Conservation (phyloP, 2,113 vertebrate species). For the Caracal caracal region DNA sequence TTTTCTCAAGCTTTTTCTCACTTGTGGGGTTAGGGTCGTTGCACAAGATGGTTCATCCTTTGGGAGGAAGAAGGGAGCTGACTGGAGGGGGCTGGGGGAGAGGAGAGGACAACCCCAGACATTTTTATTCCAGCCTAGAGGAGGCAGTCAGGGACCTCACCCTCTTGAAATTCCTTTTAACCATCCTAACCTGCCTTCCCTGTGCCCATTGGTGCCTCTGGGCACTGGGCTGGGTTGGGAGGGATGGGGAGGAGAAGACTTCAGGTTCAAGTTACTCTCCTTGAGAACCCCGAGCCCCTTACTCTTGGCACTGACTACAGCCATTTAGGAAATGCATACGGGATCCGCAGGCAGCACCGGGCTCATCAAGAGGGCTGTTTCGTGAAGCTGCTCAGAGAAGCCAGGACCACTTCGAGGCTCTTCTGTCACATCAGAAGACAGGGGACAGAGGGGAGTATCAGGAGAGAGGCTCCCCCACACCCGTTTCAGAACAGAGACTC, state of each 20-base stretch:
- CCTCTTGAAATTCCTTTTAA: background rate
- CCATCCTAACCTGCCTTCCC: background rate
- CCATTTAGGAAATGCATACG: background rate
- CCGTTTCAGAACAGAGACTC: background rate
- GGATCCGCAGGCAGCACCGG: too few species aligned
- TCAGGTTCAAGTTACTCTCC: background rate
- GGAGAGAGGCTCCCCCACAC: background rate
- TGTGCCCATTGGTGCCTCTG: background rate
- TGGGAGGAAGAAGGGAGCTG: background rate
- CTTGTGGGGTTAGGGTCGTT: background rate
- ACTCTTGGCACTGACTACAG: too few species aligned
- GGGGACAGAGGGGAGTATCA: accelerated
- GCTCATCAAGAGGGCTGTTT: background rate
- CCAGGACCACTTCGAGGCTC: background rate
- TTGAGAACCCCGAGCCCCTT: background rate
- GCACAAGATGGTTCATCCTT: background rate
- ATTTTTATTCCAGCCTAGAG: background rate
- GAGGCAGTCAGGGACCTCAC: background rate
- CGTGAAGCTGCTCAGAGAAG: background rate
- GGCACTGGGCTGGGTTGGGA: background rate
- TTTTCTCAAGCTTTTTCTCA: background rate
- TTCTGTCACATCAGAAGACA: background rate
- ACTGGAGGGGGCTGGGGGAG: background rate
- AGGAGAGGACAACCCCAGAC: background rate
- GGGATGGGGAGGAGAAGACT: background rate